Evolutionary conservation across 1,140 invertebrate species (phyloP).

Genomic region (Drosophila saltans): DNA sequence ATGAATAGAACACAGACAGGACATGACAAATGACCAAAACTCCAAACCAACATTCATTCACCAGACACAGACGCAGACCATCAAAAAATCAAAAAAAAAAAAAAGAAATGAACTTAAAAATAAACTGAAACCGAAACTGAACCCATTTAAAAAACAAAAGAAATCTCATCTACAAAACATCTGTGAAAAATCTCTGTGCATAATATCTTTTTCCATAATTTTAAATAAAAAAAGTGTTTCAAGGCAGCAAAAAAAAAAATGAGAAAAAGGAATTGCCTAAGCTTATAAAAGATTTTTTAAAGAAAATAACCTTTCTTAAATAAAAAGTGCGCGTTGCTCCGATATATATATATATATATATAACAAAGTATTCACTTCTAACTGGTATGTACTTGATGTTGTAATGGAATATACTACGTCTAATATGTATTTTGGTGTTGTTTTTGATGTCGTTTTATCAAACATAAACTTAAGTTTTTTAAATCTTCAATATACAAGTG

Average conservation of each 20-base stretch:
- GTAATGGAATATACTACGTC: constrained; percentile 78
- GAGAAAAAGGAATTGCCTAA: constrained; percentile 4
- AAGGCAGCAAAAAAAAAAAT: constrained; percentile 1
- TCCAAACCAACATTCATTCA: constrained; percentile 9
- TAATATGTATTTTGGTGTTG: constrained; percentile 71
- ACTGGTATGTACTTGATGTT: constrained; percentile 82
- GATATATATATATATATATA: constrained; percentile 2
- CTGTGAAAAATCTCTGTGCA: constrained; percentile 50
- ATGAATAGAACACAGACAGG: constrained; percentile 3
- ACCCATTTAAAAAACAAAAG: constrained; percentile 12
- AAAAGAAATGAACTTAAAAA: not conserved
- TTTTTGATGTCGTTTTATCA: constrained; percentile 42
- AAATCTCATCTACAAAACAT: constrained; percentile 40
- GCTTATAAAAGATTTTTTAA: constrained; percentile 21
- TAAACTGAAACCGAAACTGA: constrained; percentile 8
- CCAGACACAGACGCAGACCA: constrained; percentile 6
- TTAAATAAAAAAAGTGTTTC: constrained; percentile 30
- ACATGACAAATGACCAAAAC: constrained; percentile 6
- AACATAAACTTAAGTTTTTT: constrained; percentile 27
- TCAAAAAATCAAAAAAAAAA: constrained; percentile 16
- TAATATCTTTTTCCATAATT: constrained; percentile 19
- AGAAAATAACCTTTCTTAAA: constrained; percentile 12
- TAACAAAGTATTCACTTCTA: constrained; percentile 5
- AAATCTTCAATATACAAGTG: constrained; percentile 37
- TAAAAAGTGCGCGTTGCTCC: constrained; percentile 18